Percentiles rank a stretch among this genome's conserved stretches.
Evolutionary conservation across 2,888 invertebrate genomes (phyloP).

Genomic region (Adineta ricciae): DNA sequence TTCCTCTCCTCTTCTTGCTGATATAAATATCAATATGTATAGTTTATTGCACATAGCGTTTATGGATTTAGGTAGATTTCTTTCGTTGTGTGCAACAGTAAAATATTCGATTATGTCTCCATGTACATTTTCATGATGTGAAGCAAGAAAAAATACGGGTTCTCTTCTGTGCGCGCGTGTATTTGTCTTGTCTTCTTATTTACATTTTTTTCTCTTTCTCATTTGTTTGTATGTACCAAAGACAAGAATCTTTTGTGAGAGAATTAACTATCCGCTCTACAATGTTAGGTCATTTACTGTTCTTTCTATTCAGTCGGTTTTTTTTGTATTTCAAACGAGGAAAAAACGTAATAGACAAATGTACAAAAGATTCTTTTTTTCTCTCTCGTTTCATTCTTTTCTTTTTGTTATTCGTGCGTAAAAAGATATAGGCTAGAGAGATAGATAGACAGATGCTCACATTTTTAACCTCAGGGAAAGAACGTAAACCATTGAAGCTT

Average conservation of each 20-base stretch:
- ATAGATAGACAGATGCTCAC: not conserved
- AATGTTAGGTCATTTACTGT: not conserved
- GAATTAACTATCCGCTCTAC: not conserved
- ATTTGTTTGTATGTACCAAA: not conserved
- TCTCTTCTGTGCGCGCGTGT: not conserved
- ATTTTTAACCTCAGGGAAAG: not conserved
- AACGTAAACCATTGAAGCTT: not conserved
- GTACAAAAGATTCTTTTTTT: not conserved
- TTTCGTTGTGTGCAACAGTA: constrained; percentile 15
- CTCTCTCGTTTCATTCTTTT: too few relatives aligned
- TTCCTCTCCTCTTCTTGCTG: not conserved
- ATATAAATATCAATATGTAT: not conserved
- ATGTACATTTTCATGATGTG: not conserved
- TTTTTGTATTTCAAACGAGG: not conserved
- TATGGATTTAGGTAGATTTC: not conserved
- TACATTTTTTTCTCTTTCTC: not conserved
- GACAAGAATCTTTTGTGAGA: not conserved
- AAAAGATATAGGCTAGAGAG: not conserved
- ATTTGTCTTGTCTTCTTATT: not conserved
- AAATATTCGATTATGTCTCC: not conserved
- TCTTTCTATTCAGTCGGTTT: not conserved
- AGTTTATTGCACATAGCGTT: not conserved
- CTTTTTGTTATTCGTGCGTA: not conserved
- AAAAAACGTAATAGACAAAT: not conserved
- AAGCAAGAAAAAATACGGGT: not conserved